Percentiles rank a stretch among this genome's conserved stretches.
phyloP scores from a whole-genome alignment of 1,140 invertebrate species.

The Grapholita molesta region DNA sequence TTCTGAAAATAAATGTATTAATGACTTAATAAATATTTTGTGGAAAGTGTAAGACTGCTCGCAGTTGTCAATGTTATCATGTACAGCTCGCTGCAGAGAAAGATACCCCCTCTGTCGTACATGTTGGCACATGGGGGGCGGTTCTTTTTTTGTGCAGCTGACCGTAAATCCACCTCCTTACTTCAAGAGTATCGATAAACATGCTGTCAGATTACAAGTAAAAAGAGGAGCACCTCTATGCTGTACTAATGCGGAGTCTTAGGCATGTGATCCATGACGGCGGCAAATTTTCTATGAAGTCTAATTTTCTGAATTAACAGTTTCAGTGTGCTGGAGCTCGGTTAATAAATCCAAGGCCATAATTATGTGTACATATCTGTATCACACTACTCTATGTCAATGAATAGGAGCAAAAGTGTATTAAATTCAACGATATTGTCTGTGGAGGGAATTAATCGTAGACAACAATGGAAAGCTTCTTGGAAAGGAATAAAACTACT shows the following conservation, averaged over 20 bases:
- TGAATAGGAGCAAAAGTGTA: background rate
- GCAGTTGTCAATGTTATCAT: too few species aligned
- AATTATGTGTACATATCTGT: background rate
- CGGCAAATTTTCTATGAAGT: conserved; percentile 49
- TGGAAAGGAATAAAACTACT: background rate
- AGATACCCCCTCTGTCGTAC: too few species aligned
- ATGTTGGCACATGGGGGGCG: too few species aligned
- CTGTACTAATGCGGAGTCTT: background rate
- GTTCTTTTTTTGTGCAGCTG: too few species aligned
- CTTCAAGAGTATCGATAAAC: too few species aligned
- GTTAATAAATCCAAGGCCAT: background rate
- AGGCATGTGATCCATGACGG: background rate
- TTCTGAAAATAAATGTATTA: too few species aligned
- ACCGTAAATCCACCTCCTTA: too few species aligned
- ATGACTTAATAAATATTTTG: too few species aligned
- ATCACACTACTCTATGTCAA: background rate
- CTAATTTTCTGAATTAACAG: conserved; percentile 51
- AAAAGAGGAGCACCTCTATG: too few species aligned
- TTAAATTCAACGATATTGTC: background rate
- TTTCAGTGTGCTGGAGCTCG: conserved; percentile 9
- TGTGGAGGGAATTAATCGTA: background rate
- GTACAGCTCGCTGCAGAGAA: too few species aligned
- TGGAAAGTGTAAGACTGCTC: too few species aligned
- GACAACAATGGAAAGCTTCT: background rate
- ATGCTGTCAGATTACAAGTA: too few species aligned